Evolutionary conservation across 2,888 invertebrate genomes (phyloP).

Genomic region (Pseudococcus longispinus): DNA sequence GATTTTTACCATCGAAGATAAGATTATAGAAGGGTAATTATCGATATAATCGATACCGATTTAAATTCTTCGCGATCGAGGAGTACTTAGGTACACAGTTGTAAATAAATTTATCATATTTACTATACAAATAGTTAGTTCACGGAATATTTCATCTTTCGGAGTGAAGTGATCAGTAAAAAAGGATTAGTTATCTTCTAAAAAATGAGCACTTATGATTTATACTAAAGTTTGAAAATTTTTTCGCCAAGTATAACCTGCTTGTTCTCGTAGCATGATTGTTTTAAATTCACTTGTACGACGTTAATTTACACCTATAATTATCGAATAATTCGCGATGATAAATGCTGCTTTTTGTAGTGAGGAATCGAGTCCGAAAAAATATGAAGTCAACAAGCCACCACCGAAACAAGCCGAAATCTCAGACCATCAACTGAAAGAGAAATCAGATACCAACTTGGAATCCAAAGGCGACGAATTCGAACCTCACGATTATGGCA

Average conservation of each 20-base stretch:
- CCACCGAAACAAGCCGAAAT: background rate
- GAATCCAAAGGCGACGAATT: background rate
- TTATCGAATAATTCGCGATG: background rate
- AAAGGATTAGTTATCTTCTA: background rate
- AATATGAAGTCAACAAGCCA: background rate
- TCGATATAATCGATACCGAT: background rate
- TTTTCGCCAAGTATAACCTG: background rate
- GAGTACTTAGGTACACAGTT: background rate
- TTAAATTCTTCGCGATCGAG: background rate
- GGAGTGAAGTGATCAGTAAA: slow-evolving; percentile 10
- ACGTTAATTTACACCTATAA: background rate
- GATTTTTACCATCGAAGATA: background rate
- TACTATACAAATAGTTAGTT: background rate
- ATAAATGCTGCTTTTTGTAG: slow-evolving; percentile 8
- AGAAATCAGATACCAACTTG: background rate
- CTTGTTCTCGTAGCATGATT: background rate
- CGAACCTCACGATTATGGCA: slow-evolving; percentile 47
- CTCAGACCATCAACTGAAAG: background rate
- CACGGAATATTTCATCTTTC: background rate
- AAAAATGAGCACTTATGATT: background rate
- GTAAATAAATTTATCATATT: background rate
- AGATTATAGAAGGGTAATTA: background rate
- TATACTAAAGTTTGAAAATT: background rate
- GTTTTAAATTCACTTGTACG: background rate
- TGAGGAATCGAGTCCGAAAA: slow-evolving; percentile 22